Conservation (phyloP, 1,140 invertebrate genomes). For the Pseudomyrmex sp. region DNA sequence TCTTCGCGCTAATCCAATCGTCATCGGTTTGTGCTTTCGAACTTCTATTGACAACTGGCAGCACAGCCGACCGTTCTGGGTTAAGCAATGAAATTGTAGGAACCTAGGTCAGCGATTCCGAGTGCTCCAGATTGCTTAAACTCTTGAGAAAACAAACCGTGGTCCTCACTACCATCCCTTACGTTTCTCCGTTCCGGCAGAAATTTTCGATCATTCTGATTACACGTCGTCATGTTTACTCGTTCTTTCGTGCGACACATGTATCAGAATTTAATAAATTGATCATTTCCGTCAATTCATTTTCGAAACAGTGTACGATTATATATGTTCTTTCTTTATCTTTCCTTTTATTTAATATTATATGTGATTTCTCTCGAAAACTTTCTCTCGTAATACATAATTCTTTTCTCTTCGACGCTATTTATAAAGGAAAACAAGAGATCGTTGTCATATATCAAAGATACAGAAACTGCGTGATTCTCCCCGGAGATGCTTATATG, state of each 20-base stretch:
- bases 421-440: neutral
- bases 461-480: conserved; percentile 16
- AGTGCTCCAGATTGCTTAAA: conserved; percentile 60
- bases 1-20: conserved; percentile 12
- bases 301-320: no score
- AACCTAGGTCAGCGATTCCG: conserved; percentile 60
- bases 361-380: neutral
- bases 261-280: conserved; percentile 22
- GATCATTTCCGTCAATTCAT: conserved; percentile 2
- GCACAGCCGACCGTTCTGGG: neutral
- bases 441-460: conserved; percentile 16
- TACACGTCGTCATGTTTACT: conserved; percentile 7
- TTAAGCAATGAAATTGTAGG: conserved; percentile 49
- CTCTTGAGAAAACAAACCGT: conserved; percentile 64
- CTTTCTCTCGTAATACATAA: neutral
- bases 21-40: conserved; percentile 38
- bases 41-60: conserved; percentile 41
- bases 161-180: neutral
- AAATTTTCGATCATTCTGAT: conserved; percentile 33
- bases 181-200: neutral
- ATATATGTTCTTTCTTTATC: neutral
- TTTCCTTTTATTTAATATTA: neutral
- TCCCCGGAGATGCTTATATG: conserved; percentile 34
- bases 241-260: neutral
- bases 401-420: neutral